Base-by-base conservation (phyloP, 1,140 invertebrate genomes). In the Centruroides sculpturatus region DNA sequence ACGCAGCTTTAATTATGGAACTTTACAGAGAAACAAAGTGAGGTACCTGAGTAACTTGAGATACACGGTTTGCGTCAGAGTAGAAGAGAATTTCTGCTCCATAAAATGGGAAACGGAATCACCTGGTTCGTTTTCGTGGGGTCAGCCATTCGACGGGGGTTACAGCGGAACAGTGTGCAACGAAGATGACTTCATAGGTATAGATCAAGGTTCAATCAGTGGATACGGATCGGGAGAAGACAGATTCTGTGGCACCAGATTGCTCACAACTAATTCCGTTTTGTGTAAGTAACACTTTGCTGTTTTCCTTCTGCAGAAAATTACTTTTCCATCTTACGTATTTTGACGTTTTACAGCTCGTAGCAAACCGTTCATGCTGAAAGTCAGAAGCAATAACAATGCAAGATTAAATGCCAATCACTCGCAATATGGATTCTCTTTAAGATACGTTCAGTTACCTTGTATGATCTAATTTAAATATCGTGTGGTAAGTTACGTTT, bases 21-120 rank as follows among this genome's bases (percentile, higher is more conserved):
- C 66, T 13, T 49, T 60, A 35, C 59, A 65, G 13, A 62, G 66
- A 47, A 50, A 52, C 36, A 62, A 64, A 59, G 88, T 88, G 0
- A 74, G 86, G n/a, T 88, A 92, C 69, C 75, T 92, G 1, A 87
- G 86, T 35, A 91, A 91, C 73, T 87, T 92, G 70, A 86, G 92
- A 69, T 92, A 92, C 71, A 86, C 86, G 59, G 83, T 89, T 56
- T 92, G 89, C 70, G 80, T 92, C 23, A 74, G 89, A 41, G 84
- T 83, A 63, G 89, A 92, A 69, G 80, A 85, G 61, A 92, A 91
- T 69, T 92, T 92, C 70, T 92, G 89, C 67, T 85, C 87, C 3
- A 86, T 92, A 53, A 68, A 69, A 59, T 70, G 69, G 69, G 69
- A 70, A 50, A 70, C 69, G 6, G 69, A 70, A 49, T 59, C 36